Base-by-base conservation (phyloP, 2,113 vertebrate genomes). In the Puntigrus tetrazona region DNA sequence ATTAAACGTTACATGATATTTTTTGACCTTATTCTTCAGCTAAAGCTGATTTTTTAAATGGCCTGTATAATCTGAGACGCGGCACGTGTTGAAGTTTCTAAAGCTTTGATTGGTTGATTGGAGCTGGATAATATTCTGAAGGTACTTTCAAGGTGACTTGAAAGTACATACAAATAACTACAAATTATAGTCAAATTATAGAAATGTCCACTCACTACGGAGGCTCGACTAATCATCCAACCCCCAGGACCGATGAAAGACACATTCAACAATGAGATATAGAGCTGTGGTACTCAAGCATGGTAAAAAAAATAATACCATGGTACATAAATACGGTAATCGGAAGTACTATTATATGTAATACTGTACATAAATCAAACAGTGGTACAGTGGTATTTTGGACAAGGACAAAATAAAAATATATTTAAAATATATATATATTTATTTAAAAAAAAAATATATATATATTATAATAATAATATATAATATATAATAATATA, bases 1-100 rank as follows among this genome's bases (percentile, higher is more conserved):
- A 87, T 87, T 85, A 86, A 88, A 86, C 27, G 61, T 70, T 86
- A 70, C 75, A 84, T 70, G 52, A 86, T 81, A 83, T 85, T 79
- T 88, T 81, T 61, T 78, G 65, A 72, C 55, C 50, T 55, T 72
- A 7, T 81, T 83, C 79, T 59, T 78, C 31, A 2, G 63, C 43
- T 65, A 11, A 13, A 13, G 29, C 25, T 36, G 45, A 36, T 78
- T 70, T 36, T 36, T 70, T 34, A 18, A 81, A 81, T 70, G 25
- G 79, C 61, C 63, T 81, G 63, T 36, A 31, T 81, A 50, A 69
- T 81, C 29, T 81, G 29, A 52, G 3, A 65, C 4, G 22, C 11
- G 14, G 43, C 50, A 25, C 8, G 52, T 20, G 82, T 38, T 25
- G 59, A 78, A 55, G 34, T 77, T 61, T 50, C 50, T 59, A 36